A percentile compares a stretch with the other conserved stretches of the same genome.
Evolutionary conservation across 2,888 invertebrate genomes (phyloP).

Genomic region (Pyrgus malvae): DNA sequence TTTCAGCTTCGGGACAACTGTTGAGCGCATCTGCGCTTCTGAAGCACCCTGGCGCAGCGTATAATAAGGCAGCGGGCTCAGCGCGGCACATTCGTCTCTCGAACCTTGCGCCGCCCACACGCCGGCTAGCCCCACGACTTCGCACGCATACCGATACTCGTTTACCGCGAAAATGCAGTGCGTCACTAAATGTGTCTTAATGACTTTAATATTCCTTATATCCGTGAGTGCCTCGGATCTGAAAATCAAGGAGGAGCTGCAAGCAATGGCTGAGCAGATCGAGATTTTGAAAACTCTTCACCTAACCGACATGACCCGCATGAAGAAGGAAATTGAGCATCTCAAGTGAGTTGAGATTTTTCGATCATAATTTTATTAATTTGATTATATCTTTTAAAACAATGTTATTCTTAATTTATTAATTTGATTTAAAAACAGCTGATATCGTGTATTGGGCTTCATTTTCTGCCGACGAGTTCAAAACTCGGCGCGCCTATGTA

Average conservation of each 20-base stretch:
- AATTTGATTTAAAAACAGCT: not conserved
- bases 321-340: conserved; percentile 58
- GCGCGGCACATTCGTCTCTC: conserved; percentile 51
- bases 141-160: conserved; percentile 19
- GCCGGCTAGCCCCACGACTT: conserved; percentile 28
- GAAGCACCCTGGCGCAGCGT: conserved; percentile 43
- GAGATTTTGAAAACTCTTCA: conserved; percentile 53
- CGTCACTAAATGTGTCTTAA: conserved; percentile 43
- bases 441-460: not conserved
- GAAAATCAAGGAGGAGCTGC: conserved; percentile 48
- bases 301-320: conserved; percentile 47
- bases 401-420: not conserved
- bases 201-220: conserved; percentile 45
- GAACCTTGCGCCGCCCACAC: conserved; percentile 40
- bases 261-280: conserved; percentile 53
- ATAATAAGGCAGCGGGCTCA: conserved; percentile 43
- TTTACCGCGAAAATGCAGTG: conserved; percentile 56
- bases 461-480: not conserved
- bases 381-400: too few species aligned
- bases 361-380: not conserved
- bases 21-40: conserved; percentile 70
- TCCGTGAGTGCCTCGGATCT: conserved; percentile 47
- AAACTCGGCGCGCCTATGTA: not conserved
- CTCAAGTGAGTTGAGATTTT: conserved; percentile 60
- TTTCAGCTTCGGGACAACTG: conserved; percentile 62